phyloP scores from a whole-genome alignment of 2,113 vertebrate species.

The Toxostoma redivivum region DNA sequence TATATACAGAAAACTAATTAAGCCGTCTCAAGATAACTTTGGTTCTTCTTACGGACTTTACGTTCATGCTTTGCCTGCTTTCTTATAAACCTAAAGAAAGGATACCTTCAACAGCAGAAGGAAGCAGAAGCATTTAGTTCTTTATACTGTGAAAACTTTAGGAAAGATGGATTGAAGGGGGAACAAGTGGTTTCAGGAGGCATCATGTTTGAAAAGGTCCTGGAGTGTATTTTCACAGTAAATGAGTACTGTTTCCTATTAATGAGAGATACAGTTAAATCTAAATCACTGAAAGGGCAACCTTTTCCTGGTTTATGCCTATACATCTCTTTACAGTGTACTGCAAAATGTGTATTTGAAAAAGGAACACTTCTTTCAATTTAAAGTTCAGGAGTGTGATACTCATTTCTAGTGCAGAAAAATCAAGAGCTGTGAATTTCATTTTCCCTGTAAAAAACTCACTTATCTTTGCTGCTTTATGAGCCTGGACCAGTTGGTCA shows the following conservation, averaged over 20 bases:
- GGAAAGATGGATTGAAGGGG: background rate
- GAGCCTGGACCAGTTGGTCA: background rate
- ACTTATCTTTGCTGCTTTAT: background rate
- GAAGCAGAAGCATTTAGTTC: background rate
- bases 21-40: background rate
- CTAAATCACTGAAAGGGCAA: background rate
- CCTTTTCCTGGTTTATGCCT: background rate
- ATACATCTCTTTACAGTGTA: background rate
- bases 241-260: background rate
- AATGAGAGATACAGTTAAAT: background rate
- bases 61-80: background rate
- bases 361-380: background rate
- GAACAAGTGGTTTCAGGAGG: background rate
- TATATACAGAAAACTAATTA: background rate
- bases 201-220: background rate
- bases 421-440: background rate
- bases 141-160: background rate
- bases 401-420: background rate
- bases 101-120: background rate
- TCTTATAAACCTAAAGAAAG: background rate
- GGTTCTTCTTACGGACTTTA: background rate
- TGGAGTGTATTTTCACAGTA: background rate
- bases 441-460: background rate
- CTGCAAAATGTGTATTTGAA: background rate
- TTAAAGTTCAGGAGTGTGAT: background rate